Conservation (phyloP, 2,797 vertebrate species). For the Zalophus californianus region DNA sequence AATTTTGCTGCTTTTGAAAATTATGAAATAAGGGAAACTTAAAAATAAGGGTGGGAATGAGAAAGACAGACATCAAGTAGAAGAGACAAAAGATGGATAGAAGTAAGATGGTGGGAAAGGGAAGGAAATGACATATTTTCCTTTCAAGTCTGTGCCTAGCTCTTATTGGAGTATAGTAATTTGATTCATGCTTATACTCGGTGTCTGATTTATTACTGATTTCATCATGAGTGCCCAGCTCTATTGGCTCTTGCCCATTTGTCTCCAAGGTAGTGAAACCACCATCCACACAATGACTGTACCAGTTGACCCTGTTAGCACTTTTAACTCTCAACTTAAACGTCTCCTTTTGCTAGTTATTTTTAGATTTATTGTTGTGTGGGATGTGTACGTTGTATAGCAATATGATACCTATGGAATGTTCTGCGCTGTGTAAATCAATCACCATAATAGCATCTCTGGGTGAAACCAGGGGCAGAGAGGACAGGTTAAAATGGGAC, state of each 20-base stretch:
- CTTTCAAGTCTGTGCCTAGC: conserved; percentile 73
- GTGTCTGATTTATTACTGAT: conserved; percentile 84
- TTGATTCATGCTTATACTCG: conserved; percentile 84
- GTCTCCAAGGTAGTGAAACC: conserved; percentile 83
- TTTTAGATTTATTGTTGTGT: conserved; percentile 85
- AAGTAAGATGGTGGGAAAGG: conserved; percentile 50
- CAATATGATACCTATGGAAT: conserved; percentile 83
- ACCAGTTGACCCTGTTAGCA: conserved; percentile 83
- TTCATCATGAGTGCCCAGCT: conserved; percentile 82
- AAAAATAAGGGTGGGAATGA: neutral
- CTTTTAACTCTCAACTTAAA: conserved; percentile 83
- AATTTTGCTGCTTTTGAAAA: conserved; percentile 55
- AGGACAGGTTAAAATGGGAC: conserved; percentile 76
- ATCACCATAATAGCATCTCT: conserved; percentile 81
- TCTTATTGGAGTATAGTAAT: conserved; percentile 82
- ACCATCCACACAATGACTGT: conserved; percentile 81
- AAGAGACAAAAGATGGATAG: conserved; percentile 48
- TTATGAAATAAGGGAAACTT: conserved; percentile 17
- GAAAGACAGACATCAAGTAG: conserved; percentile 66
- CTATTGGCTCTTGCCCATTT: conserved; percentile 80
- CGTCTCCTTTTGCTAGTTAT: conserved; percentile 83
- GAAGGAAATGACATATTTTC: conserved; percentile 80
- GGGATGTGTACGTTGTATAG: conserved; percentile 80
- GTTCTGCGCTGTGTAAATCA: conserved; percentile 81
- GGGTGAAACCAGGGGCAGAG: conserved; percentile 82